These are phyloP conservation scores for Paramormyrops kingsleyae DNA, from an alignment of 2,113 vertebrate genomes.

Conservation along the genomic window DNA sequence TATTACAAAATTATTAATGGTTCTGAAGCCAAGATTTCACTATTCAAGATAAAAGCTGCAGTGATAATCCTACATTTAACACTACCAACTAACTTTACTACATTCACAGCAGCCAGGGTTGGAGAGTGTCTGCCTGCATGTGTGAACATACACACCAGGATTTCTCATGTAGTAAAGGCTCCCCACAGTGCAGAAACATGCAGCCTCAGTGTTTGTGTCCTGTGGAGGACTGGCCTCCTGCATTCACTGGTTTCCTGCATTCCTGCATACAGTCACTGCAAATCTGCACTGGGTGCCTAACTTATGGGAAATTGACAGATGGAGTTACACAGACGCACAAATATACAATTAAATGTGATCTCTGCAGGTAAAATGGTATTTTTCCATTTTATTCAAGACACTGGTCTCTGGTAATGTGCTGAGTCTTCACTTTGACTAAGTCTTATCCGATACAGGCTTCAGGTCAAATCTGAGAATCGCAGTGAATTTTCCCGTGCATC, in stretches of 20 bases:
- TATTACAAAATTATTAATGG: background rate
- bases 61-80: background rate
- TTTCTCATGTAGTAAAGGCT: background rate
- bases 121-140: background rate
- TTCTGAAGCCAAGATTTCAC: background rate
- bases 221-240: background rate
- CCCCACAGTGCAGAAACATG: background rate
- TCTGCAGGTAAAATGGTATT: background rate
- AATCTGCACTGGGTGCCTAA: background rate
- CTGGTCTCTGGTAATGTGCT: background rate
- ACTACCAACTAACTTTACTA: background rate
- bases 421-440: background rate
- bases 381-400: background rate
- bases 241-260: background rate
- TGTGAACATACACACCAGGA: background rate
- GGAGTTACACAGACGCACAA: background rate
- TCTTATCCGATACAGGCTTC: background rate
- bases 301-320: background rate
- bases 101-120: background rate
- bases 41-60: background rate
- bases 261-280: background rate
- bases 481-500: background rate
- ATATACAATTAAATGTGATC: background rate
- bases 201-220: background rate
- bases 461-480: background rate